Percentiles rank a stretch among this genome's conserved stretches.
Conservation (phyloP, 2,888 invertebrate species). For the Poecilobothrus nobilitatus region DNA sequence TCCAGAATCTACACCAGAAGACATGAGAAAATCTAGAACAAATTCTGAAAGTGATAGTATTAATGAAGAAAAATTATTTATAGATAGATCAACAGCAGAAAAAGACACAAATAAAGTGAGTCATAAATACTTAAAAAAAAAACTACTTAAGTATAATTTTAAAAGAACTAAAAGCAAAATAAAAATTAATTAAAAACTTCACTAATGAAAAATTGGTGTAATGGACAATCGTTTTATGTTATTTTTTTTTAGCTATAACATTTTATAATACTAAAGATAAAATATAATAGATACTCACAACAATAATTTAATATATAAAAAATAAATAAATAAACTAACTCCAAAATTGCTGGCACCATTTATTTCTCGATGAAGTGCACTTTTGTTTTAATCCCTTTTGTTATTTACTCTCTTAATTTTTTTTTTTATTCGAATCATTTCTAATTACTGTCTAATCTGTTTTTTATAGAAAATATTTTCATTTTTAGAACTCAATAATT, state of each 20-base stretch:
- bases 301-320: too few relatives aligned
- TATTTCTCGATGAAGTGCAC: too few relatives aligned
- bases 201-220: too few relatives aligned
- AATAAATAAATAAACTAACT: neutral
- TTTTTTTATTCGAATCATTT: slow-evolving; percentile 14
- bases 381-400: too few relatives aligned
- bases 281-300: too few relatives aligned
- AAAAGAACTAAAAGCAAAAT: too few relatives aligned
- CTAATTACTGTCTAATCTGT: neutral
- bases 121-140: neutral
- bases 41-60: slow-evolving; percentile 46
- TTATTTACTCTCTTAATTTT: neutral
- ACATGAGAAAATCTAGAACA: slow-evolving; percentile 20
- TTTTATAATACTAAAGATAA: too few relatives aligned
- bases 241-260: too few relatives aligned
- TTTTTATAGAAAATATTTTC: neutral
- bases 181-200: too few relatives aligned
- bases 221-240: too few relatives aligned
- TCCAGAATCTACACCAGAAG: slow-evolving; percentile 12
- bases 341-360: neutral
- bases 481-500: neutral
- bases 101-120: slow-evolving; percentile 37
- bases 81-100: slow-evolving; percentile 53
- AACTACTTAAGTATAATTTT: neutral
- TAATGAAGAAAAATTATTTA: slow-evolving; percentile 59